Evolutionary conservation across 2,888 invertebrate genomes (phyloP).

Genomic region (Chymomyza caudatula): DNA sequence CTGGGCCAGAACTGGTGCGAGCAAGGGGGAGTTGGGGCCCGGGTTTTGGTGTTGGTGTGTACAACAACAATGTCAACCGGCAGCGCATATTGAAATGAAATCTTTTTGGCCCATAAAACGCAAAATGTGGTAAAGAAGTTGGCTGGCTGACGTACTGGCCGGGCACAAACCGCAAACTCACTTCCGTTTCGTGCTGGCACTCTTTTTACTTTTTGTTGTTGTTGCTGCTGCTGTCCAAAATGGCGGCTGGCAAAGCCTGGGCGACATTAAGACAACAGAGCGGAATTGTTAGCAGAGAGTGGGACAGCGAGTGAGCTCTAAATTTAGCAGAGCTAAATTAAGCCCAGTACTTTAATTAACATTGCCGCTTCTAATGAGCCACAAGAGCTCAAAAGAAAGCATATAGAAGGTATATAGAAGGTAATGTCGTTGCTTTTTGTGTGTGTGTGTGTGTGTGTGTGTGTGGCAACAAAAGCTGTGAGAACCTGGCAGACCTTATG

Average conservation of each 20-base stretch:
- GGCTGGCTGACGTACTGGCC: conserved; percentile 5
- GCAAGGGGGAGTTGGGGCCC: background rate
- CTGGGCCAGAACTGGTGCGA: background rate
- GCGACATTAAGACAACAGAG: background rate
- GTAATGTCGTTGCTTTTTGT: background rate
- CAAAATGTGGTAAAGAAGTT: conserved; percentile 57
- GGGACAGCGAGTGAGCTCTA: background rate
- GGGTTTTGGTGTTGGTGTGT: background rate
- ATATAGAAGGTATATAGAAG: background rate
- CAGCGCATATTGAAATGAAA: conserved; percentile 61
- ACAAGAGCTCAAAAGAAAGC: conserved; percentile 36
- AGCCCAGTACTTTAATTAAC: conserved; percentile 53
- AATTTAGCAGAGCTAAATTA: background rate
- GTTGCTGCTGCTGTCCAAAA: conserved; percentile 13
- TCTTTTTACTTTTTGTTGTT: conserved; percentile 36
- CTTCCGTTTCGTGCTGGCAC: conserved; percentile 64
- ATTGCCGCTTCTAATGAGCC: conserved; percentile 29
- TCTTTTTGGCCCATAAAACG: conserved; percentile 71
- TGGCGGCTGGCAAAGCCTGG: background rate
- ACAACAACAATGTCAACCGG: conserved; percentile 49
- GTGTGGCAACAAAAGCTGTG: conserved; percentile 35
- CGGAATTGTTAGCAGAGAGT: background rate
- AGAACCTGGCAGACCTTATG: conserved; percentile 25
- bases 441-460: conserved; percentile 11
- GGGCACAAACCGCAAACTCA: conserved; percentile 61